Evolutionary conservation across 2,113 vertebrate genomes (phyloP).

Genomic region (Parotia lawesii): DNA sequence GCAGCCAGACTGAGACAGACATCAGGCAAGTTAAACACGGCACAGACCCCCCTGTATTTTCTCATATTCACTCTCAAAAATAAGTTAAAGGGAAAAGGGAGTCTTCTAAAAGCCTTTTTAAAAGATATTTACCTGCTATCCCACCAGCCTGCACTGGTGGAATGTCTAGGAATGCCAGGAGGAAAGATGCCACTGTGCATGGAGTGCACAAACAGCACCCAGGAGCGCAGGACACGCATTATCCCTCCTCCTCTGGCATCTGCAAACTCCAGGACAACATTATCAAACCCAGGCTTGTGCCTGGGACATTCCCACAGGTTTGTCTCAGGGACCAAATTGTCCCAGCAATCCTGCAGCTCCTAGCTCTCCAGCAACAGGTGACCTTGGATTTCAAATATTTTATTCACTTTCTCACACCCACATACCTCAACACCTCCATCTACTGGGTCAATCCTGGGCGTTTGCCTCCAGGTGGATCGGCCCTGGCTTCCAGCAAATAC

Average conservation of each 20-base stretch:
- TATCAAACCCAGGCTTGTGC: not conserved
- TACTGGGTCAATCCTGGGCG: not conserved
- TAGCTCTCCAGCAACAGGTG: not conserved
- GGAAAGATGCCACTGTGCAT: not conserved
- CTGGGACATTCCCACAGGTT: not conserved
- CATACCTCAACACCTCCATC: not conserved
- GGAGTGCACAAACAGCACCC: not conserved
- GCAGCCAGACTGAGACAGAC: not conserved
- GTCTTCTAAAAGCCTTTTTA: not conserved
- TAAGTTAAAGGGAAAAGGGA: not conserved
- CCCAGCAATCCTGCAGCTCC: not conserved
- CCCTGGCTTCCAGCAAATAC: not conserved
- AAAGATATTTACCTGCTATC: not conserved
- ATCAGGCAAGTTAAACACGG: accelerated
- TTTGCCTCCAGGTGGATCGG: not conserved
- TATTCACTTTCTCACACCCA: not conserved
- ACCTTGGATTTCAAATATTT: not conserved
- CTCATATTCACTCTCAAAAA: not conserved
- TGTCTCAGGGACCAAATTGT: not conserved
- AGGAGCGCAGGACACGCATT: accelerated
- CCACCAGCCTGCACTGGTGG: not conserved
- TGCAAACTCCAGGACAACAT: not conserved
- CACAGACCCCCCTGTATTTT: not conserved
- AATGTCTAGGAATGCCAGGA: not conserved
- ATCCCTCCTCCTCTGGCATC: not conserved